These are phyloP conservation scores for Hemiscyllium ocellatum DNA, from an alignment of 2,113 vertebrate species.

Conservation along the genomic window DNA sequence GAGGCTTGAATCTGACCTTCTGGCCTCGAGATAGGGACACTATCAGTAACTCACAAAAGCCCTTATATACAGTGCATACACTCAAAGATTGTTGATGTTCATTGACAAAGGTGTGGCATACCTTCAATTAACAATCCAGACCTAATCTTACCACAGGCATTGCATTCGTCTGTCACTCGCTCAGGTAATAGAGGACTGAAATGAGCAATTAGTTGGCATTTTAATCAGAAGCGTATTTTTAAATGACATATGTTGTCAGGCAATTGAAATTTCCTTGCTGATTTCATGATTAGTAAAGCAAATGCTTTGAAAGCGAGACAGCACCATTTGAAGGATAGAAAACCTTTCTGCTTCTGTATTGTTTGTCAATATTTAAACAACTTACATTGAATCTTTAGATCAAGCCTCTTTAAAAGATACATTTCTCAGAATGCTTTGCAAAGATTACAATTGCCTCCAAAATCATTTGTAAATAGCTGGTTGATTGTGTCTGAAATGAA, in stretches of 20 bases:
- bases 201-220: not conserved
- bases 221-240: not conserved
- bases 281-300: not conserved
- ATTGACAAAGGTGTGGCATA: no score
- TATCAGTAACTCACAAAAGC: no score
- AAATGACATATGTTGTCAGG: not conserved
- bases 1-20: no score
- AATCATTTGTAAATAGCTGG: not conserved
- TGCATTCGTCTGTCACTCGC: not conserved
- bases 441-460: not conserved
- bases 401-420: not conserved
- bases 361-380: not conserved
- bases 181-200: not conserved
- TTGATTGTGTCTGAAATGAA: not conserved
- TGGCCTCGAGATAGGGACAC: no score
- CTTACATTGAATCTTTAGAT: not conserved
- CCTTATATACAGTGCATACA: no score
- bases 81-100: no score
- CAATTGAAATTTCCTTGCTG: not conserved
- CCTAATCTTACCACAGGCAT: no score
- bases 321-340: not conserved
- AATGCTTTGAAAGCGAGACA: not conserved
- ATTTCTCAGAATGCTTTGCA: not conserved
- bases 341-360: not conserved
- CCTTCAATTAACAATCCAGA: no score